A percentile compares a stretch with the other conserved stretches of the same genome.
These are phyloP conservation scores for Neomorphus geoffroyi DNA, from an alignment of 2,797 vertebrate genomes.

Conservation along the genomic window DNA sequence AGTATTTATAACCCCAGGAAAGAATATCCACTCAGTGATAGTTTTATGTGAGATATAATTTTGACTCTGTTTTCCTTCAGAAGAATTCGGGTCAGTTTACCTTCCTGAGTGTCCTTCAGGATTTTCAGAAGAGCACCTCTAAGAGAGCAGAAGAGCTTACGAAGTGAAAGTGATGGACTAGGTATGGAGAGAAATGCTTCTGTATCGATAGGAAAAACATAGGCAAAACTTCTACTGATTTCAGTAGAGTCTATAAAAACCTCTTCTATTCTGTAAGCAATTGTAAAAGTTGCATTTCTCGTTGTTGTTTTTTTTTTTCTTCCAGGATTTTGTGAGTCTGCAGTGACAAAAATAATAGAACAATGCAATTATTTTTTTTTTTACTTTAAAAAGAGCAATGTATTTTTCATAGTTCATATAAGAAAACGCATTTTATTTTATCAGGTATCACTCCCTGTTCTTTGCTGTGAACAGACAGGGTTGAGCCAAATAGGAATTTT, in stretches of 20 bases:
- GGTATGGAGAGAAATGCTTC: not conserved
- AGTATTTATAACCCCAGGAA: not conserved
- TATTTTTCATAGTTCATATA: constrained; percentile 59
- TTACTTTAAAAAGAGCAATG: constrained; percentile 62
- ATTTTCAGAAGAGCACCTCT: not conserved
- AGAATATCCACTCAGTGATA: not conserved
- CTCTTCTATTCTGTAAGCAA: not conserved
- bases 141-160: constrained; percentile 4
- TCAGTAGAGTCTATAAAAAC: not conserved
- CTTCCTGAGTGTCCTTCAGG: not conserved
- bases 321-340: constrained; percentile 42
- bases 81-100: not conserved
- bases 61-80: not conserved
- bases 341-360: constrained; percentile 47
- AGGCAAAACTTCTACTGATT: not conserved
- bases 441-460: constrained; percentile 37
- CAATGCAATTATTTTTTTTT: not conserved
- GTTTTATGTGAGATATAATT: not conserved
- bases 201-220: not conserved
- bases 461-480: constrained; percentile 56
- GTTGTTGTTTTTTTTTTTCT: not conserved
- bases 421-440: constrained; percentile 43
- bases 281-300: not conserved
- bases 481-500: constrained; percentile 40
- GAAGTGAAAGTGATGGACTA: not conserved